Evolutionary conservation across 2,888 invertebrate genomes (phyloP).

Genomic region (Tetanocera ferruginea): DNA sequence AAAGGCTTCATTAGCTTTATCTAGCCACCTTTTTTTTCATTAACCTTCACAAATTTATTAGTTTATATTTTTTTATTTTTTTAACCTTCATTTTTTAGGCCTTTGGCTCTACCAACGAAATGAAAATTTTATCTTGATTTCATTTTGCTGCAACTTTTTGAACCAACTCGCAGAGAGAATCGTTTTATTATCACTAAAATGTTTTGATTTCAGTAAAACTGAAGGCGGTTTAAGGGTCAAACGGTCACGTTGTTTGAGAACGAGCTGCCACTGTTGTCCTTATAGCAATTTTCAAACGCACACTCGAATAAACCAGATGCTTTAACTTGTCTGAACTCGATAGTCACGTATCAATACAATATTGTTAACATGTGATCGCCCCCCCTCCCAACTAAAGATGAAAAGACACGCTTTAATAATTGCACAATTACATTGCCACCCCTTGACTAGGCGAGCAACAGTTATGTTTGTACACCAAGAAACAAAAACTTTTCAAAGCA

Average conservation of each 20-base stretch:
- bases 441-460: neutral
- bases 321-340: neutral
- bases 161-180: neutral
- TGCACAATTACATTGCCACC: no score
- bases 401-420: no score
- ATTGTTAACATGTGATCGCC: neutral
- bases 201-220: no score
- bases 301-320: no score
- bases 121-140: no score
- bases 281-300: no score
- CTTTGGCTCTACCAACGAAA: no score
- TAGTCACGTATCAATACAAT: slow-evolving; percentile 23
- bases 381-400: neutral
- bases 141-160: no score
- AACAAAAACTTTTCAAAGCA: slow-evolving; percentile 16
- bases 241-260: no score
- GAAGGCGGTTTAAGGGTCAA: no score
- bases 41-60: neutral
- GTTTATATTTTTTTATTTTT: neutral
- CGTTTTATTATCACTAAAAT: neutral
- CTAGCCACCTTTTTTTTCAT: neutral
- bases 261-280: no score
- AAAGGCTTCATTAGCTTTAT: neutral
- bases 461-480: neutral
- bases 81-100: neutral